These are phyloP conservation scores for Lasioglossum zephyrum DNA, from an alignment of 2,888 invertebrate genomes.

Conservation along the genomic window DNA sequence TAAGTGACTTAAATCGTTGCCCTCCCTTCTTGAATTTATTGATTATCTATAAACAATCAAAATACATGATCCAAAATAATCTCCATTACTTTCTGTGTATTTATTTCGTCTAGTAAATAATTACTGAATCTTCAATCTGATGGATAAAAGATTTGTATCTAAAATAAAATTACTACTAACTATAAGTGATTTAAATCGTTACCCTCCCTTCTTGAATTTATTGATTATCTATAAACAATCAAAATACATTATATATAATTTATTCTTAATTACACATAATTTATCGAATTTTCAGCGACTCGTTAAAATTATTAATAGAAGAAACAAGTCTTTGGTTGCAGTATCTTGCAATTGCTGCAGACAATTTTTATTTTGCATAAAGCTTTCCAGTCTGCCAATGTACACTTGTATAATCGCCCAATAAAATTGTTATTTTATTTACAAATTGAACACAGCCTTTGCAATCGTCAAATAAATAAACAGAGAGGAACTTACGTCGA, in stretches of 20 bases:
- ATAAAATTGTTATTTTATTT: background rate
- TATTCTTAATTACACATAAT: too few species aligned
- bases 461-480: background rate
- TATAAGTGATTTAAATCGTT: background rate
- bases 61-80: too few species aligned
- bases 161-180: too few species aligned
- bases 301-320: background rate
- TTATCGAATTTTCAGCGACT: too few species aligned
- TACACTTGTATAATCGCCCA: too few species aligned
- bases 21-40: background rate
- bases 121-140: too few species aligned
- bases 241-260: too few species aligned
- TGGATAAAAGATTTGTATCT: too few species aligned
- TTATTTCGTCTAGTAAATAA: too few species aligned
- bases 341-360: background rate
- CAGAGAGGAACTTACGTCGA: conserved; percentile 71
- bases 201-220: background rate
- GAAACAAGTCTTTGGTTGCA: too few species aligned
- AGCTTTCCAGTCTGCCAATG: background rate
- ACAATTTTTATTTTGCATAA: background rate
- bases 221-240: background rate
- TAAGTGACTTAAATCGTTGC: background rate
- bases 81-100: too few species aligned
- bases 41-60: background rate
- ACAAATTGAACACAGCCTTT: background rate